These are phyloP conservation scores for Moxostoma hubbsi DNA, from an alignment of 2,797 vertebrate genomes.

Conservation along the genomic window DNA sequence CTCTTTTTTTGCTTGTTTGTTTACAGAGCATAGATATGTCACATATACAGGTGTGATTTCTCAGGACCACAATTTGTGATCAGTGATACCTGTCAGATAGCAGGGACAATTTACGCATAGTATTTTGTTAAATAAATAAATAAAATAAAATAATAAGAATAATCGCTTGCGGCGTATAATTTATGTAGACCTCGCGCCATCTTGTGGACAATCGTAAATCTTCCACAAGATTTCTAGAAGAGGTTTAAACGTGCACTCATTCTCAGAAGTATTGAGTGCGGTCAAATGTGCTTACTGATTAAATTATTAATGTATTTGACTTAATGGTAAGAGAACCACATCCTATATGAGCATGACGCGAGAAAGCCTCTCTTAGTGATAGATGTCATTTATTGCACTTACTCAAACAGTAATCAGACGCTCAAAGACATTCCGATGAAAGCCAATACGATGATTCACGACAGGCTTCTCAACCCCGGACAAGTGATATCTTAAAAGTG, in stretches of 20 bases:
- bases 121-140: no score
- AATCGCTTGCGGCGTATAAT: neutral
- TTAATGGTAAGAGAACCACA: neutral
- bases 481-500: conserved; percentile 41
- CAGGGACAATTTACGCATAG: no score
- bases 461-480: conserved; percentile 39
- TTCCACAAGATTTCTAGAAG: neutral
- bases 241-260: neutral
- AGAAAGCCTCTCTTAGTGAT: conserved; percentile 29
- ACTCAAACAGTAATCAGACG: conserved; percentile 41
- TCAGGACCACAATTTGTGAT: no score
- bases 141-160: no score
- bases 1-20: no score
- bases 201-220: conserved; percentile 53
- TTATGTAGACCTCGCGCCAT: conserved; percentile 61
- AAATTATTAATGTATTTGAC: conserved; percentile 32
- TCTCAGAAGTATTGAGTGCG: neutral
- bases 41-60: no score
- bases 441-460: conserved; percentile 56
- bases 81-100: no score
- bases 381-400: conserved; percentile 51
- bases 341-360: neutral
- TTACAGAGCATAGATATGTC: no score
- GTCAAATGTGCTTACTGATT: neutral
- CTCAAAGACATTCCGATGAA: conserved; percentile 56